phyloP scores from a whole-genome alignment of 2,797 vertebrate genomes.

The Hylomyscus alleni region DNA sequence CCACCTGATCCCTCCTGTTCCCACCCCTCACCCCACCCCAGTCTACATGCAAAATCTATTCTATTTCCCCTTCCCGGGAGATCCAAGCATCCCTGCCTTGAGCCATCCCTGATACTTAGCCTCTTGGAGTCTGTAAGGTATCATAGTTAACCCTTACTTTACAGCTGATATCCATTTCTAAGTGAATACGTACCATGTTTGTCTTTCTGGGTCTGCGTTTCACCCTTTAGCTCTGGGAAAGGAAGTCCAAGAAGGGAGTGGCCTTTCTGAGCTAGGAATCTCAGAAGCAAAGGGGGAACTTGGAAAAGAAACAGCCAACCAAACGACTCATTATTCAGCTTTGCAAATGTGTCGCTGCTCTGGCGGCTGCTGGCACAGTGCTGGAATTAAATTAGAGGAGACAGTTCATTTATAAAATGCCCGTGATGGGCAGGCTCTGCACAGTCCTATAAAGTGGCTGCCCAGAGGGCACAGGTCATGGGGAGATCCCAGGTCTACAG shows the following conservation, averaged over 20 bases:
- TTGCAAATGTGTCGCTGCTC: background rate
- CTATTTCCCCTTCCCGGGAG: background rate
- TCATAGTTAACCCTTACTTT: background rate
- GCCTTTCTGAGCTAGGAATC: background rate
- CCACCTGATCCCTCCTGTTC: background rate
- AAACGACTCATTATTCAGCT: background rate
- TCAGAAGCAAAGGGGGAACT: slow-evolving; percentile 33
- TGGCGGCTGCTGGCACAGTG: background rate
- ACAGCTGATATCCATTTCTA: background rate
- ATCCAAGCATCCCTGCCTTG: background rate
- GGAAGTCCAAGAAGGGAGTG: background rate
- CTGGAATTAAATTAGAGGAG: slow-evolving; percentile 56
- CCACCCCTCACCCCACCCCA: background rate
- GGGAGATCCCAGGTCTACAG: background rate
- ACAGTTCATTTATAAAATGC: slow-evolving; percentile 59
- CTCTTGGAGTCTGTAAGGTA: background rate
- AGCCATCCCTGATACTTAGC: background rate
- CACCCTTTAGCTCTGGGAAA: background rate
- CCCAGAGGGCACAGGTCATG: background rate
- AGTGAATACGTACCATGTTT: background rate
- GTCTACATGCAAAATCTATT: background rate
- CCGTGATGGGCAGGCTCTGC: background rate
- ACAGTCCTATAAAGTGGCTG: slow-evolving; percentile 3
- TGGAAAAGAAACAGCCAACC: background rate
- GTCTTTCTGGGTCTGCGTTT: background rate